Conservation (phyloP, 1,140 invertebrate genomes). For the Hylaeus volcanicus region DNA sequence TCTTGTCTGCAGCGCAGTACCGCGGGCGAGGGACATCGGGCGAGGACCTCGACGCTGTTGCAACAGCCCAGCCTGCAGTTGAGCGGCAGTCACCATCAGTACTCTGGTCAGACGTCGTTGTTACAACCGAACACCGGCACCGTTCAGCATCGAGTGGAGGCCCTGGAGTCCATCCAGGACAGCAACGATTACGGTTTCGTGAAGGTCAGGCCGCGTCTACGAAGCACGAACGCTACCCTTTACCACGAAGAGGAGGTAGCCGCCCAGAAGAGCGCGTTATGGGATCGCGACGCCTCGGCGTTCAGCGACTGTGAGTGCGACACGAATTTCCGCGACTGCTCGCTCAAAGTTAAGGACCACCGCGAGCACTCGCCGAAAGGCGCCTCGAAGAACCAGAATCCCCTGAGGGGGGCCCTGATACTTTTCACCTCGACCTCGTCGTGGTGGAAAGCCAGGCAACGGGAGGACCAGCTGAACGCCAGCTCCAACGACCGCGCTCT, state of each 20-base stretch:
- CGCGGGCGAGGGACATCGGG: constrained; percentile 73
- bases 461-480: constrained; percentile 70
- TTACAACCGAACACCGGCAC: constrained; percentile 62
- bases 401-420: constrained; percentile 72
- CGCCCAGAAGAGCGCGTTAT: constrained; percentile 58
- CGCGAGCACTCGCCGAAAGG: constrained; percentile 63
- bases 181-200: constrained; percentile 79
- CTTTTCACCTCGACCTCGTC: constrained; percentile 78
- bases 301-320: constrained; percentile 70
- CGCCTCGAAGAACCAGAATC: constrained; percentile 70
- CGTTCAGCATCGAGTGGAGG: constrained; percentile 41
- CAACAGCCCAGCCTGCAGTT: constrained; percentile 73
- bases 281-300: constrained; percentile 62
- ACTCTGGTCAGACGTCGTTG: constrained; percentile 64
- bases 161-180: constrained; percentile 49
- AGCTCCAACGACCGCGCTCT: constrained; percentile 10
- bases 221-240: constrained; percentile 76
- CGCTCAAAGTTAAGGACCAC: constrained; percentile 58
- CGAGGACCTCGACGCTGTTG: constrained; percentile 80
- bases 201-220: constrained; percentile 75
- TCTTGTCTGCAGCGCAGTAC: constrained; percentile 79
- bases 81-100: constrained; percentile 64
- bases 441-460: constrained; percentile 78
- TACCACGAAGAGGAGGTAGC: constrained; percentile 68
- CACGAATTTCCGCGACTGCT: constrained; percentile 60